Conservation (phyloP, 37 sponge, comb jelly and placozoan genomes). For the Agelas oroides region DNA sequence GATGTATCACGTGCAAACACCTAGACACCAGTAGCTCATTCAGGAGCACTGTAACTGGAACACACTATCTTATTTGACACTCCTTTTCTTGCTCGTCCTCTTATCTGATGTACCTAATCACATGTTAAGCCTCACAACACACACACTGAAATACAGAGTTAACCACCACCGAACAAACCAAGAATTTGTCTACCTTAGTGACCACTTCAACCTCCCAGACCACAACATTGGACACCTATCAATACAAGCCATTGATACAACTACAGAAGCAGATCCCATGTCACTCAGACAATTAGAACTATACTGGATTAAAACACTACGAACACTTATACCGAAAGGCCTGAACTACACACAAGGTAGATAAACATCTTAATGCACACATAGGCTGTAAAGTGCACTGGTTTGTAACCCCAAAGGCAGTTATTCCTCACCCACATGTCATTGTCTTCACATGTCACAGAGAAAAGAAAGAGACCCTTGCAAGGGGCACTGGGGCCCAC, state of each 20-base stretch:
- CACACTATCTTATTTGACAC: not conserved
- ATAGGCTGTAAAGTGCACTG: too few species aligned
- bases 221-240: too few species aligned
- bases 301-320: too few species aligned
- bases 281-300: not conserved
- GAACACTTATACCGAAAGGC: not conserved
- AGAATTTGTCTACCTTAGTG: not conserved
- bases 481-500: too few species aligned
- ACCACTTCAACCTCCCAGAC: constrained; percentile 38
- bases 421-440: too few species aligned
- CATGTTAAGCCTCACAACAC: constrained; percentile 28
- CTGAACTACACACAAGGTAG: too few species aligned
- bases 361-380: too few species aligned
- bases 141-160: constrained; percentile 18
- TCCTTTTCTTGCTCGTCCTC: constrained; percentile 24
- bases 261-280: not conserved
- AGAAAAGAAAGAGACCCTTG: too few species aligned
- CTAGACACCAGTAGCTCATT: constrained; percentile 2
- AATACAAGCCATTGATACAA: constrained; percentile 2
- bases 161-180: constrained; percentile 34
- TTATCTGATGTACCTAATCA: constrained; percentile 42
- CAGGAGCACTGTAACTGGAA: constrained; percentile 9
- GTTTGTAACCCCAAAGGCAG: too few species aligned
- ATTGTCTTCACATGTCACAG: too few species aligned
- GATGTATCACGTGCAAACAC: constrained; percentile 46